phyloP scores from a whole-genome alignment of 1,140 invertebrate species.

The Heliconius eleuchia region DNA sequence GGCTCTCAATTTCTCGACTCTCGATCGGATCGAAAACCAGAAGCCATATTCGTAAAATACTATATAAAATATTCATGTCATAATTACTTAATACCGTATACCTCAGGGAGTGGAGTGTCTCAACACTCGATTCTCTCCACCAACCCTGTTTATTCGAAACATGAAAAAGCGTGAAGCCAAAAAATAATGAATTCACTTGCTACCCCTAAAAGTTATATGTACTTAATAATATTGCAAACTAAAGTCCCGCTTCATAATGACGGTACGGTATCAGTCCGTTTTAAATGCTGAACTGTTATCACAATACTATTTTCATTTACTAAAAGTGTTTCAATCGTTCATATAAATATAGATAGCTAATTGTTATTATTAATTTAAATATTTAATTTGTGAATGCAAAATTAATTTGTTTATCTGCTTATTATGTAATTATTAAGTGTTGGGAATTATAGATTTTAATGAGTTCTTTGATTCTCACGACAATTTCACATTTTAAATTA shows the following conservation, averaged over 20 bases:
- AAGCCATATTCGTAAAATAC: too few relatives aligned
- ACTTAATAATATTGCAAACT: slow-evolving; percentile 26
- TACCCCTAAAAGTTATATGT: slow-evolving; percentile 14
- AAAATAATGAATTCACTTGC: background rate
- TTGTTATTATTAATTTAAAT: slow-evolving; percentile 9
- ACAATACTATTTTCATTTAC: slow-evolving; percentile 29
- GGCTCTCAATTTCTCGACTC: too few relatives aligned
- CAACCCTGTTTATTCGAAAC: too few relatives aligned
- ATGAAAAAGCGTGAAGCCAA: too few relatives aligned
- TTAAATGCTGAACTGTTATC: slow-evolving; percentile 21
- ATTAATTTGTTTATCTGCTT: background rate
- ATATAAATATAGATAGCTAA: background rate
- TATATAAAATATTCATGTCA: too few relatives aligned
- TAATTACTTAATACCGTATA: too few relatives aligned
- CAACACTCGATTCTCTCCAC: too few relatives aligned
- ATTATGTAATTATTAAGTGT: background rate
- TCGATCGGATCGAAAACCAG: too few relatives aligned
- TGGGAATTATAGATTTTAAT: background rate
- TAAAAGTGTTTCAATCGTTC: slow-evolving; percentile 13
- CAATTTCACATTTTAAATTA: too few relatives aligned
- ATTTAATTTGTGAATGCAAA: slow-evolving; percentile 3
- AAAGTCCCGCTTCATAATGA: slow-evolving; percentile 22
- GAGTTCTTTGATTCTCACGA: too few relatives aligned
- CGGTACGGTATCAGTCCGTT: slow-evolving; percentile 17
- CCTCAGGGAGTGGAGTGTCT: too few relatives aligned